These are phyloP conservation scores for Lasioglossum vierecki DNA, from an alignment of 2,888 invertebrate genomes.

Conservation along the genomic window DNA sequence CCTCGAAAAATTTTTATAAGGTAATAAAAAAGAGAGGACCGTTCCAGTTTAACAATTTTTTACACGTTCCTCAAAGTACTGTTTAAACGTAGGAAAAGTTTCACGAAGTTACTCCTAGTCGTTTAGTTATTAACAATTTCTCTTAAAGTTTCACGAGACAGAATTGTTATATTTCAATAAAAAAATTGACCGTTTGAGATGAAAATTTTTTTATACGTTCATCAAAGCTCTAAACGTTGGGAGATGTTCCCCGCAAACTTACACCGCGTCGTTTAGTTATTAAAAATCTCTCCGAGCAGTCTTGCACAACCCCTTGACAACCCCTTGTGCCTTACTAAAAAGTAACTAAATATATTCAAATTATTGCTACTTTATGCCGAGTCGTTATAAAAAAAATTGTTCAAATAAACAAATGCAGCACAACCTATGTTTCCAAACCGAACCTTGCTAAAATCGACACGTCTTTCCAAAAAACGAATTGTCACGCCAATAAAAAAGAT, in stretches of 20 bases:
- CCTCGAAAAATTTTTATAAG: neutral
- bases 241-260: neutral
- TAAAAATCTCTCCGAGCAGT: neutral
- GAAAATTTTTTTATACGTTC: neutral
- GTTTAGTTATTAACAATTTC: neutral
- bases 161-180: neutral
- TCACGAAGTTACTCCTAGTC: fast-evolving
- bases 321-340: neutral
- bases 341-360: neutral
- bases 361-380: neutral
- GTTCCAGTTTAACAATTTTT: neutral
- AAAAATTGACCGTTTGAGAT: neutral
- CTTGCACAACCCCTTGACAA: too few relatives aligned
- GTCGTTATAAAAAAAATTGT: neutral
- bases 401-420: too few relatives aligned
- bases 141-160: neutral
- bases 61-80: neutral
- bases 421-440: too few relatives aligned
- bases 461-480: neutral
- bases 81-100: neutral
- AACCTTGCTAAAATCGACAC: neutral
- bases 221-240: neutral
- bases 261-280: neutral
- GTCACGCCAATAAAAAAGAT: too few relatives aligned
- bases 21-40: too few relatives aligned